These are phyloP conservation scores for Drosophila kuntzei DNA, from an alignment of 2,888 invertebrate species.

Conservation along the genomic window DNA sequence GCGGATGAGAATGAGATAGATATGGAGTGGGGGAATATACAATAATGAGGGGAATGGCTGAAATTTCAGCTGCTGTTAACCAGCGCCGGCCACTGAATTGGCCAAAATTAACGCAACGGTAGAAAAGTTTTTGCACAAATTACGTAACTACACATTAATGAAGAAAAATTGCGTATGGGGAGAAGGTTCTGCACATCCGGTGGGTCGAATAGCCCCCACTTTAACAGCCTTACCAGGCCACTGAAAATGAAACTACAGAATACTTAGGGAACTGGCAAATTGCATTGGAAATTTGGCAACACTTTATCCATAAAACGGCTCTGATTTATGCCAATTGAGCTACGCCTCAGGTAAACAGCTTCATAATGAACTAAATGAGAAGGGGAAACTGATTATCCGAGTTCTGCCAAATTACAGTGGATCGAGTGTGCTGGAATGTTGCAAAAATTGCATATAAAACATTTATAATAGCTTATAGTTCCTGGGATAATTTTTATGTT, in stretches of 20 bases:
- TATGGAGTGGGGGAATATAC: slow-evolving; percentile 16
- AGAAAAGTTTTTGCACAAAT: slow-evolving; percentile 73
- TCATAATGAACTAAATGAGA: slow-evolving; percentile 71
- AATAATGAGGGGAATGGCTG: slow-evolving; percentile 35
- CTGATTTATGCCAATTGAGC: slow-evolving; percentile 78
- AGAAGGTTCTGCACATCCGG: slow-evolving; percentile 4
- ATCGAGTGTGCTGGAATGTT: neutral
- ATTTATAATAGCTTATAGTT: neutral
- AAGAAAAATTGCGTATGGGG: slow-evolving; percentile 71
- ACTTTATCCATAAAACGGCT: slow-evolving; percentile 74
- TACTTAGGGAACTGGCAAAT: slow-evolving; percentile 54
- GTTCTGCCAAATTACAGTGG: slow-evolving; percentile 16
- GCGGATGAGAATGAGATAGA: slow-evolving; percentile 28
- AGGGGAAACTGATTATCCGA: slow-evolving; percentile 29
- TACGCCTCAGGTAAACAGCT: slow-evolving; percentile 72
- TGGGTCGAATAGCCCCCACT: neutral
- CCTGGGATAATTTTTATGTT: neutral
- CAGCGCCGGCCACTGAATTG: slow-evolving; percentile 63
- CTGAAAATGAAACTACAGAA: slow-evolving; percentile 32
- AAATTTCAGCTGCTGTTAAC: slow-evolving; percentile 47
- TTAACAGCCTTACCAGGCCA: neutral
- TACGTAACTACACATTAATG: slow-evolving; percentile 80
- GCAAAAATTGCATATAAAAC: neutral
- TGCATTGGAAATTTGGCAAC: slow-evolving; percentile 73
- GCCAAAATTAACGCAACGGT: slow-evolving; percentile 77